Conservation (phyloP, 2,797 vertebrate genomes). For the Emydoidea blandingii region DNA sequence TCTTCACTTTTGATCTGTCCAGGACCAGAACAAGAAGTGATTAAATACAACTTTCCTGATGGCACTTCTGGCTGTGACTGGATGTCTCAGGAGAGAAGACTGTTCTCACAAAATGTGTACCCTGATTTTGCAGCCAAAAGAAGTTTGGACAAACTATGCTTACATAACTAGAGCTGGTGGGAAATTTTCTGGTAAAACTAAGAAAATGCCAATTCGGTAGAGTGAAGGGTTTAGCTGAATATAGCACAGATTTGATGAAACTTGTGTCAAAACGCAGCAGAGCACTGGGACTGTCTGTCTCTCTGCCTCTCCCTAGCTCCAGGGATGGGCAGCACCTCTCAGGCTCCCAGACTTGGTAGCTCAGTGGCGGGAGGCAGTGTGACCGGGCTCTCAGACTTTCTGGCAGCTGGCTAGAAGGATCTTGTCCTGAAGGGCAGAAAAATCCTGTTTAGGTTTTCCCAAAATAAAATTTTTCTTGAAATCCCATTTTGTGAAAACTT, state of each 20-base stretch:
- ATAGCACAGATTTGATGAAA: not conserved
- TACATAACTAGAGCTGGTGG: too few relatives aligned
- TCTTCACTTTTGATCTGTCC: not conserved
- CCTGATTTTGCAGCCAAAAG: not conserved
- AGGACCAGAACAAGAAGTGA: not conserved
- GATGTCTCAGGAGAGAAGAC: not conserved
- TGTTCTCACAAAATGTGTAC: not conserved
- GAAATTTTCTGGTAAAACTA: too few relatives aligned
- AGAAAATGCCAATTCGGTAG: not conserved
- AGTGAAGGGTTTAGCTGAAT: not conserved
- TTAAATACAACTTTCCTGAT: not conserved
- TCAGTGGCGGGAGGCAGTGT: not conserved
- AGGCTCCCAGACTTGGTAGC: not conserved
- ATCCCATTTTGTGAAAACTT: not conserved
- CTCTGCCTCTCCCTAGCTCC: not conserved
- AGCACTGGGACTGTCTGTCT: not conserved
- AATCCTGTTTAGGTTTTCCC: not conserved
- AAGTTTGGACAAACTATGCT: too few relatives aligned
- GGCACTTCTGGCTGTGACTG: not conserved
- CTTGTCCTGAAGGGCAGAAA: not conserved
- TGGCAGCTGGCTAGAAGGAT: too few relatives aligned
- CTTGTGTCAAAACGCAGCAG: not conserved
- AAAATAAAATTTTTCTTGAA: not conserved
- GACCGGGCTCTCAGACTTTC: not conserved
- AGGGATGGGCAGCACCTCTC: not conserved